A percentile compares a stretch with the other conserved stretches of the same genome.
Conservation (phyloP, 2,888 invertebrate species). For the Athetis lepigone region DNA sequence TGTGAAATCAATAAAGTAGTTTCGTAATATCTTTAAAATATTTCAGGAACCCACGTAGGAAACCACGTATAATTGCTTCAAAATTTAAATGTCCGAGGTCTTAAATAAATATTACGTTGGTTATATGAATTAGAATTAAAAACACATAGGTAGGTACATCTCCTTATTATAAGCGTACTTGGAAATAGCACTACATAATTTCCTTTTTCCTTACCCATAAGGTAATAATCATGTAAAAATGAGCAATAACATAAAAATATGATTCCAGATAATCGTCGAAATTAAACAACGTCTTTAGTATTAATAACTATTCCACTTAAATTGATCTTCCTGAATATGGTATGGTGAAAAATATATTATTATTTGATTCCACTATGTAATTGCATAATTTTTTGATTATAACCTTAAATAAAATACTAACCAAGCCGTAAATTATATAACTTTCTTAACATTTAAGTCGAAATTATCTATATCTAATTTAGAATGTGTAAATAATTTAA, state of each 20-base stretch:
- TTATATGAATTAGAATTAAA: not conserved
- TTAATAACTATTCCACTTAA: not conserved
- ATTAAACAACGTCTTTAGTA: not conserved
- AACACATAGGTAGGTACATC: not conserved
- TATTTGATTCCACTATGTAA: slow-evolving; percentile 4
- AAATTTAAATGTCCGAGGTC: not conserved
- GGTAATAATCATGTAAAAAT: slow-evolving; percentile 11
- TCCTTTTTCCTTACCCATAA: not conserved
- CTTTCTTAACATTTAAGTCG: slow-evolving; percentile 29
- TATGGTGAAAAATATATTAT: not conserved
- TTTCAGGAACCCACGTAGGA: not conserved
- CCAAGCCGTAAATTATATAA: slow-evolving; percentile 31
- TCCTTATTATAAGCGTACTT: not conserved
- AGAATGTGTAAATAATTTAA: slow-evolving; percentile 63
- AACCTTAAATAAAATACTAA: slow-evolving; percentile 45
- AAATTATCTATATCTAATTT: slow-evolving; percentile 13
- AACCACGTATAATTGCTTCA: not conserved
- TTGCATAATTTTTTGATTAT: slow-evolving; percentile 9
- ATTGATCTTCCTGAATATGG: not conserved
- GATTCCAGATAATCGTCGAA: slow-evolving; percentile 8
- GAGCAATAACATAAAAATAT: slow-evolving; percentile 32
- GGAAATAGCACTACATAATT: not conserved
- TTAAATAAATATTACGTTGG: not conserved
- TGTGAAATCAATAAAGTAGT: not conserved
- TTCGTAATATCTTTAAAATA: not conserved